Percentiles rank a stretch among this genome's conserved stretches.
Evolutionary conservation across 2,888 invertebrate genomes (phyloP).

Genomic region (Agrypnus murinus): DNA sequence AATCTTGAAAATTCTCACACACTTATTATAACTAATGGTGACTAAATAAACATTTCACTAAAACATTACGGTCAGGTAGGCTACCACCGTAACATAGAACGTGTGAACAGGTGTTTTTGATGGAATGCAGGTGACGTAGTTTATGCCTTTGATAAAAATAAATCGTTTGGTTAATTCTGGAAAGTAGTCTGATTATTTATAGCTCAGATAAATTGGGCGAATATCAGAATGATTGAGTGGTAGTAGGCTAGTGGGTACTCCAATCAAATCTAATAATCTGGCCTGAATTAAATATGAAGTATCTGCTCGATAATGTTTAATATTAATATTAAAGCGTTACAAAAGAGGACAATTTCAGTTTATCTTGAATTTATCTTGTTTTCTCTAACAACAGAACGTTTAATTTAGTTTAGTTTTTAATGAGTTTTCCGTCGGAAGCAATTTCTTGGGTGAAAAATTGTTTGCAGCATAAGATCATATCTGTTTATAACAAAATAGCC

Average conservation of each 20-base stretch:
- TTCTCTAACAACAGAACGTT: too few relatives aligned
- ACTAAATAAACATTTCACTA: too few relatives aligned
- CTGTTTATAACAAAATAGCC: too few relatives aligned
- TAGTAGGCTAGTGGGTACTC: slow-evolving; percentile 10
- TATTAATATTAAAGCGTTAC: neutral
- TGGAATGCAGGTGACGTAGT: neutral
- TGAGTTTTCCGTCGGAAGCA: too few relatives aligned
- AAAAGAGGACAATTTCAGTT: neutral
- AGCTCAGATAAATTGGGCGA: slow-evolving; percentile 2
- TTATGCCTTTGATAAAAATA: slow-evolving; percentile 10
- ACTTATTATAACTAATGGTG: too few relatives aligned
- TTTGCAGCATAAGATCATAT: too few relatives aligned
- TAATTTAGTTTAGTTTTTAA: too few relatives aligned
- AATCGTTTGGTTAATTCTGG: neutral
- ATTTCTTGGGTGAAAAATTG: too few relatives aligned
- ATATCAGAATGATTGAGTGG: neutral
- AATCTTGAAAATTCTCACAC: too few relatives aligned
- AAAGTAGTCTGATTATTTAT: slow-evolving; percentile 6
- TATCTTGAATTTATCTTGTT: neutral
- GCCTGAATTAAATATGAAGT: slow-evolving; percentile 7
- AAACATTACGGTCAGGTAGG: too few relatives aligned
- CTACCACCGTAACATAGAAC: neutral
- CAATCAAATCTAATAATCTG: slow-evolving; percentile 5
- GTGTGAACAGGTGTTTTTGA: slow-evolving; percentile 10
- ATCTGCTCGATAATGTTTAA: slow-evolving; percentile 2